Conservation (phyloP, 2,797 vertebrate genomes). For the Oreochromis mossambicus region DNA sequence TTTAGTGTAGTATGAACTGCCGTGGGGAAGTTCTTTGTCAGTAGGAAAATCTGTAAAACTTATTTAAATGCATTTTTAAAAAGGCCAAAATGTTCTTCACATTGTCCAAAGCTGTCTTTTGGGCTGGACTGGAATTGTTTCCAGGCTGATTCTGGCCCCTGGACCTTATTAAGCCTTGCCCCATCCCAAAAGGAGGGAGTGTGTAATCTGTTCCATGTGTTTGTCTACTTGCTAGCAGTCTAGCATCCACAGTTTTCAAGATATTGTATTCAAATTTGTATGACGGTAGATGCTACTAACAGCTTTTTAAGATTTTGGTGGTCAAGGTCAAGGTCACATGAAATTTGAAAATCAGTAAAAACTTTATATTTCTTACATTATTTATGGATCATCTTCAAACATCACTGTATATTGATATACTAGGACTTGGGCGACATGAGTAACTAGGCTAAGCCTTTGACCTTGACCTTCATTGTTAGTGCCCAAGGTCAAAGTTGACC, state of each 20-base stretch:
- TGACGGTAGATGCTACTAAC: neutral
- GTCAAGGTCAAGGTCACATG: neutral
- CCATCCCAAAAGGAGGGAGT: neutral
- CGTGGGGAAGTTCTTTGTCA: neutral
- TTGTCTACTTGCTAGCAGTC: neutral
- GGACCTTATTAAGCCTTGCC: neutral
- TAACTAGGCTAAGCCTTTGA: neutral
- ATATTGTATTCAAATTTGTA: neutral
- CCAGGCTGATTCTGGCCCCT: neutral
- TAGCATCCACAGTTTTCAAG: neutral
- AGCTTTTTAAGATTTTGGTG: neutral
- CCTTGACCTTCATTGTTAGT: neutral
- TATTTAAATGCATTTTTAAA: neutral
- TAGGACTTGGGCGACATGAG: neutral
- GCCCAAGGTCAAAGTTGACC: neutral
- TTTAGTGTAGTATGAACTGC: neutral
- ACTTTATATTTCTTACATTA: neutral
- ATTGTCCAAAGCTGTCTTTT: neutral
- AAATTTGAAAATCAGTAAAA: neutral
- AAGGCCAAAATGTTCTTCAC: neutral
- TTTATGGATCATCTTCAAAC: neutral
- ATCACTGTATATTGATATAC: neutral
- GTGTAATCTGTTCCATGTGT: neutral
- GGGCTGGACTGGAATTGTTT: neutral
- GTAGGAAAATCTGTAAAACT: neutral